Conservation (phyloP, 2,888 invertebrate species). For the Acheta domesticus region DNA sequence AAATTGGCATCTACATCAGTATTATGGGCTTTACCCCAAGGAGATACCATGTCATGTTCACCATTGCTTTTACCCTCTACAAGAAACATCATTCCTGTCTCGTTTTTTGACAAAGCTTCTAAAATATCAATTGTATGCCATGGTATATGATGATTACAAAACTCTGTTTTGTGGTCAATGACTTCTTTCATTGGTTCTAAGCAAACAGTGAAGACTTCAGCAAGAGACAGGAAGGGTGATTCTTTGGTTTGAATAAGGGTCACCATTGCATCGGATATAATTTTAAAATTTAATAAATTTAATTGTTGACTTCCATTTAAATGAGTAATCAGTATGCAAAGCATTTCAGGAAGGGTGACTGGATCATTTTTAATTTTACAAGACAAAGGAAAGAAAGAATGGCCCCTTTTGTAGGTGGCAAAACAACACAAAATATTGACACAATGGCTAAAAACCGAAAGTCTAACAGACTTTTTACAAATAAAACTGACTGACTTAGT, state of each 20-base stretch:
- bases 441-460: slow-evolving; percentile 29
- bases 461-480: slow-evolving; percentile 7
- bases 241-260: not conserved
- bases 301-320: slow-evolving; percentile 6
- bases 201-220: not conserved
- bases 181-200: slow-evolving; percentile 21
- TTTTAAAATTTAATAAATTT: not conserved
- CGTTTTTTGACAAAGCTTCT: not conserved
- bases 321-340: slow-evolving; percentile 23
- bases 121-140: slow-evolving; percentile 21
- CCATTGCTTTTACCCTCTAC: not conserved
- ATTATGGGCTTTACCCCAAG: too few relatives aligned
- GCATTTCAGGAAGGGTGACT: slow-evolving; percentile 27
- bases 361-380: slow-evolving; percentile 21
- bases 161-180: not conserved
- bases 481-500: too few relatives aligned
- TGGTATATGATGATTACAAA: slow-evolving; percentile 18
- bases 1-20: too few relatives aligned
- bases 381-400: slow-evolving; percentile 29
- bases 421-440: slow-evolving; percentile 28
- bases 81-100: not conserved
- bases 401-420: slow-evolving; percentile 26
- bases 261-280: slow-evolving; percentile 12
- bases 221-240: not conserved
- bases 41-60: too few relatives aligned